These are phyloP conservation scores for Polymixis flavicincta DNA, from an alignment of 2,888 invertebrate genomes.

Conservation along the genomic window DNA sequence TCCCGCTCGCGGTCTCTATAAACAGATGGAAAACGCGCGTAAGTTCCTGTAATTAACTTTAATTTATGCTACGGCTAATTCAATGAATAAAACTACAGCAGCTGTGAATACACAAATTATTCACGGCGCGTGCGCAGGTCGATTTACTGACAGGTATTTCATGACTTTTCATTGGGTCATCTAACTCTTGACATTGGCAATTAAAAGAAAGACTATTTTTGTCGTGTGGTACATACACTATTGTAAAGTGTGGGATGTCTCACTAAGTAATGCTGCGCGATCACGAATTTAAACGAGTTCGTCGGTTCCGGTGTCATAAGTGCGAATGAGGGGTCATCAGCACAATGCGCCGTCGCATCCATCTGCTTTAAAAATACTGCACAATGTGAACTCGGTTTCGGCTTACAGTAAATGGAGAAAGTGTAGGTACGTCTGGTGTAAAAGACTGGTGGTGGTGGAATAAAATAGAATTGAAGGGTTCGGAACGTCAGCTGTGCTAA, in stretches of 20 bases:
- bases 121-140: conserved; percentile 40
- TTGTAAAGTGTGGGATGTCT: conserved; percentile 16
- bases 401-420: conserved; percentile 9
- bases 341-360: conserved; percentile 21
- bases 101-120: conserved; percentile 37
- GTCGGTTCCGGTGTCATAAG: conserved; percentile 48
- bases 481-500: not conserved
- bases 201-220: not conserved
- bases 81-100: conserved; percentile 25
- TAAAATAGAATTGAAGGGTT: not conserved
- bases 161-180: conserved; percentile 35
- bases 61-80: conserved; percentile 32
- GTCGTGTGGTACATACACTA: not conserved
- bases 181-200: conserved; percentile 37
- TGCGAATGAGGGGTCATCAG: conserved; percentile 39
- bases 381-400: conserved; percentile 13
- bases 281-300: conserved; percentile 49
- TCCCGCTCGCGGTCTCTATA: conserved; percentile 88
- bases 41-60: conserved; percentile 31
- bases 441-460: not conserved
- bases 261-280: conserved; percentile 8
- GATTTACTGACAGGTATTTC: conserved; percentile 44
- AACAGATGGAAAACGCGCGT: conserved; percentile 56
- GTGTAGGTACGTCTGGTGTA: not conserved
- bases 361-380: conserved; percentile 20